Conservation (phyloP, 2,797 vertebrate species). For the Sebastes itinus region DNA sequence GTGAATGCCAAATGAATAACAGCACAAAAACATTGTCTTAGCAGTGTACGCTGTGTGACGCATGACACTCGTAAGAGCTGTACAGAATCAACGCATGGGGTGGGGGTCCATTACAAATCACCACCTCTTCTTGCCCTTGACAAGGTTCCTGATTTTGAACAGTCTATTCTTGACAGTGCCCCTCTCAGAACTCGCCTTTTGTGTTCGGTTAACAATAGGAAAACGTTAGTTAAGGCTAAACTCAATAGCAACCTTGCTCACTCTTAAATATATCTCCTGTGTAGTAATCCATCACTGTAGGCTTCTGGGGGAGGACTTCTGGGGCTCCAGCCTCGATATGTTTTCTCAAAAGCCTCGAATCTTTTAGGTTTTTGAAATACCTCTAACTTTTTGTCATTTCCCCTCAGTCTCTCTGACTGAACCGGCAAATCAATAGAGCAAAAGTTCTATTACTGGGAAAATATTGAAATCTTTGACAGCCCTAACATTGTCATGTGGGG, state of each 20-base stretch:
- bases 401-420: too few species aligned
- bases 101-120: constrained; percentile 25
- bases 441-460: too few species aligned
- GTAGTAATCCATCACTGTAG: constrained; percentile 44
- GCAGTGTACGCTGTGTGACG: background rate
- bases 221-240: constrained; percentile 71
- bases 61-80: background rate
- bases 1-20: background rate
- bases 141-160: constrained; percentile 62
- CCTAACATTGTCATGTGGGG: too few species aligned
- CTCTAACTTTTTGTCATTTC: too few species aligned
- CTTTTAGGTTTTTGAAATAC: too few species aligned
- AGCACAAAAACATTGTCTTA: background rate
- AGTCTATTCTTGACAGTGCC: constrained; percentile 53
- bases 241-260: constrained; percentile 64
- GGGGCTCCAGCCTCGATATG: too few species aligned
- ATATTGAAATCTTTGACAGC: too few species aligned
- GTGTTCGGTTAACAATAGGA: constrained; percentile 74
- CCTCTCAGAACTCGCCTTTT: constrained; percentile 70
- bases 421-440: too few species aligned
- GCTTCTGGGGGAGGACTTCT: too few species aligned
- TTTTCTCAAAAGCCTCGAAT: too few species aligned
- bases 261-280: constrained; percentile 53
- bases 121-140: constrained; percentile 67
- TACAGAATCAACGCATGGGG: background rate